Base-by-base conservation (phyloP, 1,140 invertebrate species). In the Scaptodrosophila lebanonensis region DNA sequence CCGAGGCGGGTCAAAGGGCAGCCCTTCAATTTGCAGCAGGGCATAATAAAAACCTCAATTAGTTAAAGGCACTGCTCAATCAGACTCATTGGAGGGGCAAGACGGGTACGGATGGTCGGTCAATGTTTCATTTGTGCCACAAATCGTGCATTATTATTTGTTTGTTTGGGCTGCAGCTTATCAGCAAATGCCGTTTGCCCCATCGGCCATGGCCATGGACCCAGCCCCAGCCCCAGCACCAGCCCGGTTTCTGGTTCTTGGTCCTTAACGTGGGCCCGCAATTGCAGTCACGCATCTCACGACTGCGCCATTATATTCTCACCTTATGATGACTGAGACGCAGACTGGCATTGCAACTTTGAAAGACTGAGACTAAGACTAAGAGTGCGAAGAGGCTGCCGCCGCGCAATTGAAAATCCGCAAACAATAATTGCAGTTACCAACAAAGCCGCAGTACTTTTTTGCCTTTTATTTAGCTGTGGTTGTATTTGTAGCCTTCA, bases 261-360 rank as follows among this genome's bases (percentile, higher is more conserved):
- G n/a, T n/a, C n/a, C n/a, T n/a, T n/a, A n/a, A n/a, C n/a, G n/a
- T n/a, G 68, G 52, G 69, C n/a, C n/a, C n/a, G 68, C 75, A 79
- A 79, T 82, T 79, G 75, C 76, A 79, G 75, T 79, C 75, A 79
- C 75, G 75, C 75, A 79, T 82, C 75, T 79, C 76, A 82, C 75
- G 75, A 79, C 58, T 79, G 75, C 76, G 75, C 75, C 66, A 79
- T 79, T 79, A 79, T 79, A 79, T 79, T 79, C 75, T 79, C 75
- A 79, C 75, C 75, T 79, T 82, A 82, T 79, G 75, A 75, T 79
- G 75, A 82, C 75, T 83, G 75, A 82, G 36, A 29, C 44, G 43
- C 22, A 33, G 48, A 47, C 12, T 6, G 5, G 11, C 8, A 35
- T 5, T 7, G 32, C 11, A 27, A 27, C 4, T 7, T 16, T 9